Evolutionary conservation across 2,113 vertebrate species (phyloP), one percentile per base, ranked within the genome.

Genomic region (Caranx melampygus): DNA sequence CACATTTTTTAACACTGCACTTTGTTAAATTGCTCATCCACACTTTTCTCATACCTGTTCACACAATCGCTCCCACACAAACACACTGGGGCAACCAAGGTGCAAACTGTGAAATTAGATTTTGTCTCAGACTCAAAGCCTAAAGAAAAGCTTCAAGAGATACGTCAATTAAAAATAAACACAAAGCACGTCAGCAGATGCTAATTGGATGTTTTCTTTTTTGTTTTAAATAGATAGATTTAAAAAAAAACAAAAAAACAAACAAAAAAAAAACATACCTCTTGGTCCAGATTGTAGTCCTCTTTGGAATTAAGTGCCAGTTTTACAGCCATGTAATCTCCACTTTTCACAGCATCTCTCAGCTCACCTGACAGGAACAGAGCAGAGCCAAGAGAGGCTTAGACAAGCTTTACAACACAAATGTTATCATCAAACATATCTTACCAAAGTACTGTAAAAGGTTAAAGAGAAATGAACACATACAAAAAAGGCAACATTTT

Each of bases 271-370:
- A 37, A 42, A 42, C 88, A 35, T 95, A 98, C 98, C 96, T 98
- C 97, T 90, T 99, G 97, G 79, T 99, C 97, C 81, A 99, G 92
- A 91, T 98, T 97, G 91, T 99, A 99, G 2, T 98, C 94, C 81
- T 97, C 96, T 52, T 95, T 97, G 82, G 98, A 99, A 92, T 96
- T 96, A 73, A 99, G 96, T 0, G 98, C 98, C 88, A 96, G 90
- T 92, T 98, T 99, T 26, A 98, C 98, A 52, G 96, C 95, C 94
- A 97, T 90, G 85, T 99, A 99, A 88, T 99, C 96, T 37, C 97
- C 97, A 85, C 95, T 98, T 93, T 99, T 99, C 84, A 99, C 97
- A 72, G 97, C 97, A 83, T 99, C 98, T 54, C 97, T 96, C 85
- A 99, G 88, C 54, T 96, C 94, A 91, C 92, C 98, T 99, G 85